Percentiles rank a stretch among this genome's conserved stretches.
phyloP scores from a whole-genome alignment of 2,797 vertebrate species.

The Erethizon dorsatum region DNA sequence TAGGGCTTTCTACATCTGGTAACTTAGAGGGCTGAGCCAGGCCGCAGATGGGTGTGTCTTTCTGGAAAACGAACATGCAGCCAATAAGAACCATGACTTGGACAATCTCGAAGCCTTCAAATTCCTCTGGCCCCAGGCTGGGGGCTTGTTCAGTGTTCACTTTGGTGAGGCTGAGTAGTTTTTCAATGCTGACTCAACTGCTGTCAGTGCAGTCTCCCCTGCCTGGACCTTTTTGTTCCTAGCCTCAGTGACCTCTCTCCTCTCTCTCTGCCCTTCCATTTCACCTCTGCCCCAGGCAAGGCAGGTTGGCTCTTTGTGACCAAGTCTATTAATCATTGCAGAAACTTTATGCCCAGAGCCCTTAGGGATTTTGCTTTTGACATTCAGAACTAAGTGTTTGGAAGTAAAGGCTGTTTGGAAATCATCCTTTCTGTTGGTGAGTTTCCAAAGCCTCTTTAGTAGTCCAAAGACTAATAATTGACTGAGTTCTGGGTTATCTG shows the following conservation, averaged over 20 bases:
- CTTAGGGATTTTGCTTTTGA: slow-evolving; percentile 5
- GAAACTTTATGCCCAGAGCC: neutral
- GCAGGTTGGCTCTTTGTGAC: neutral
- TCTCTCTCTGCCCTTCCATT: neutral
- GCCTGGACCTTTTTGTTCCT: neutral
- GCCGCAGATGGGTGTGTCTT: neutral
- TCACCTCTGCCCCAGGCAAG: neutral
- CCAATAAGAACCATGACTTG: neutral
- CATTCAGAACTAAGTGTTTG: slow-evolving; percentile 10
- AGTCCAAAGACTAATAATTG: slow-evolving; percentile 56
- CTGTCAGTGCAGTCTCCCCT: neutral
- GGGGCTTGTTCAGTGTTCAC: neutral
- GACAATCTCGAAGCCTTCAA: neutral
- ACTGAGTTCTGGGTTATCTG: neutral
- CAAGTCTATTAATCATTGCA: slow-evolving; percentile 25
- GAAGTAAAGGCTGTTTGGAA: neutral
- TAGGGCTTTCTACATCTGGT: neutral
- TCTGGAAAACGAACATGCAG: neutral
- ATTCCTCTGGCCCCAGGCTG: neutral
- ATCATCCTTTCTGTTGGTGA: neutral
- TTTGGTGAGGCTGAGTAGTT: neutral
- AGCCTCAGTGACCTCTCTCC: neutral
- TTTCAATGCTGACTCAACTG: neutral
- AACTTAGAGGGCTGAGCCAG: neutral
- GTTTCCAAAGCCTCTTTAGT: slow-evolving; percentile 55